phyloP scores from a whole-genome alignment of 2,797 vertebrate genomes.

The Xerus rutilus region DNA sequence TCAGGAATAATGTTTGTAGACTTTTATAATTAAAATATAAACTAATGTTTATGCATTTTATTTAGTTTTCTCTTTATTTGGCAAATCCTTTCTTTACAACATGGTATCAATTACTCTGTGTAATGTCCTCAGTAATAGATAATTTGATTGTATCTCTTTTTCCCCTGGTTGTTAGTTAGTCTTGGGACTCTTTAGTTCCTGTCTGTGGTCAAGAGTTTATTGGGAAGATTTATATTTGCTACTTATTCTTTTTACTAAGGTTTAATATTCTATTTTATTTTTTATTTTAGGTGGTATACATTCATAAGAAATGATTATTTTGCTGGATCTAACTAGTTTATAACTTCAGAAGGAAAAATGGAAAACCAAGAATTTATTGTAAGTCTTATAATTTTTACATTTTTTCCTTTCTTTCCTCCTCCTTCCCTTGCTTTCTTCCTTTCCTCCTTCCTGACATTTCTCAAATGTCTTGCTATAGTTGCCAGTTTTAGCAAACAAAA shows the following conservation, averaged over 20 bases:
- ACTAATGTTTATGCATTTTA: constrained; percentile 4
- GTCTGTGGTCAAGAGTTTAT: neutral
- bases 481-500: constrained; percentile 38
- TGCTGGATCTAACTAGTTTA: neutral
- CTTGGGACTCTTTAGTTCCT: neutral
- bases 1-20: neutral
- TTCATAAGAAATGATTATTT: constrained; percentile 55
- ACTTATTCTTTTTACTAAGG: neutral
- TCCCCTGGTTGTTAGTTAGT: neutral
- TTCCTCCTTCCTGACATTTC: neutral
- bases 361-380: constrained; percentile 87
- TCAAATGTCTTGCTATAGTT: neutral
- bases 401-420: neutral
- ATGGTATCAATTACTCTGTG: neutral
- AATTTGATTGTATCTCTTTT: neutral
- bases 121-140: neutral
- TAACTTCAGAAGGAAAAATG: constrained; percentile 81
- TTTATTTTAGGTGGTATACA: constrained; percentile 49
- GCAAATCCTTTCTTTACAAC: neutral
- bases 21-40: neutral
- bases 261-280: neutral
- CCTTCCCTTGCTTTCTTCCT: neutral
- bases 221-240: neutral
- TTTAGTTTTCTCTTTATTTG: constrained; percentile 32
- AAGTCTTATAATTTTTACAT: constrained; percentile 78